Conservation (phyloP, 2,797 vertebrate species). For the Acanthiza pusilla region DNA sequence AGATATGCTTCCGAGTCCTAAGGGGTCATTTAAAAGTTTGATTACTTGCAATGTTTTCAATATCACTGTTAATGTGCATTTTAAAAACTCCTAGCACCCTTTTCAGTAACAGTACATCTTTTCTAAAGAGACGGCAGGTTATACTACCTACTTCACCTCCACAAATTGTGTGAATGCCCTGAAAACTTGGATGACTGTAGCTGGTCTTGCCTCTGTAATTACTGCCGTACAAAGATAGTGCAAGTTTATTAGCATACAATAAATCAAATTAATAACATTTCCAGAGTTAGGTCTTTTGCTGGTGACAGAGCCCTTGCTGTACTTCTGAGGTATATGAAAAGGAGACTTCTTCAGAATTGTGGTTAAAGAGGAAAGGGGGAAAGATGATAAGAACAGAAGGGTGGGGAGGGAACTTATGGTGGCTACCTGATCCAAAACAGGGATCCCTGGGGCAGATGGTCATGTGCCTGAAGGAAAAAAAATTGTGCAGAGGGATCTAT, state of each 20-base stretch:
- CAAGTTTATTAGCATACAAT: neutral
- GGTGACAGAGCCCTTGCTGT: neutral
- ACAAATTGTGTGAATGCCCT: neutral
- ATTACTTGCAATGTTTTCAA: neutral
- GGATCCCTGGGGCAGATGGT: neutral
- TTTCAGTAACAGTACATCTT: neutral
- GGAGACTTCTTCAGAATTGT: neutral
- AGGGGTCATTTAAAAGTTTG: neutral
- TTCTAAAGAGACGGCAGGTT: neutral
- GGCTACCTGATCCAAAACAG: neutral
- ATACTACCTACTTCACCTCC: neutral
- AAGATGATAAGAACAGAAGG: fast-evolving
- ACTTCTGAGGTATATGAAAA: neutral
- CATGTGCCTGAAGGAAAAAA: neutral
- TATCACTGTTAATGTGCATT: neutral
- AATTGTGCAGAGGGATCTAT: fast-evolving
- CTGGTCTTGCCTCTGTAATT: neutral
- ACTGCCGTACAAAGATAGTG: neutral
- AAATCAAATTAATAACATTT: neutral
- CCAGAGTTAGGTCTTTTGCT: neutral
- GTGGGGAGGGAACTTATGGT: neutral
- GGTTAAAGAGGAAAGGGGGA: neutral
- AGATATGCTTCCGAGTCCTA: neutral
- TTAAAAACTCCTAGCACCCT: neutral
- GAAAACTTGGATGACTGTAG: neutral